These are phyloP conservation scores for Prunella fulvescens DNA, from an alignment of 2,113 vertebrate genomes.

Conservation along the genomic window DNA sequence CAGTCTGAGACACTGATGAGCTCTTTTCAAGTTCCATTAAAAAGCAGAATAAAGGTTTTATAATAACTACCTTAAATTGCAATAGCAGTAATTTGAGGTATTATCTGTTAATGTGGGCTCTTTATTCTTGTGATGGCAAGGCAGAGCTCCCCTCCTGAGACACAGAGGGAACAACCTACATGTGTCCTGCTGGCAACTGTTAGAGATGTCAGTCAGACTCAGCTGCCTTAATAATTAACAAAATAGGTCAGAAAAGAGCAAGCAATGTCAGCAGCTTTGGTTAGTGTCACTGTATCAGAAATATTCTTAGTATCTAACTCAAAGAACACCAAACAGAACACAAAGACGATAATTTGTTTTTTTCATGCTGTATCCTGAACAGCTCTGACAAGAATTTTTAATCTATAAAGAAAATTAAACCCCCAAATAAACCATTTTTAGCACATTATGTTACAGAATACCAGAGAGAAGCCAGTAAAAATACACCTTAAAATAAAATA, in stretches of 20 bases:
- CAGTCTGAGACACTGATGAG: not conserved
- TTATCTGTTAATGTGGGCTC: not conserved
- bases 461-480: not conserved
- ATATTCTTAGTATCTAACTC: not conserved
- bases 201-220: not conserved
- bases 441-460: not conserved
- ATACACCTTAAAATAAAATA: conserved; percentile 43
- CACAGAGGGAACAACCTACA: not conserved
- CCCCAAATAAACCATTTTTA: not conserved
- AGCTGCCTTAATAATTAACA: not conserved
- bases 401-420: not conserved
- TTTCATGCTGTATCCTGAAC: not conserved
- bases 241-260: not conserved
- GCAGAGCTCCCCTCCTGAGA: not conserved
- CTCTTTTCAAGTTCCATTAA: not conserved
- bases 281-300: not conserved
- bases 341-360: not conserved
- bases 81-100: not conserved
- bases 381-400: not conserved
- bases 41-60: not conserved
- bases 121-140: not conserved
- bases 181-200: not conserved
- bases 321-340: not conserved
- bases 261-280: not conserved
- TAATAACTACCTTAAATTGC: not conserved